These are phyloP conservation scores for Tipula helvola DNA, from an alignment of 2,888 invertebrate genomes.

Conservation along the genomic window DNA sequence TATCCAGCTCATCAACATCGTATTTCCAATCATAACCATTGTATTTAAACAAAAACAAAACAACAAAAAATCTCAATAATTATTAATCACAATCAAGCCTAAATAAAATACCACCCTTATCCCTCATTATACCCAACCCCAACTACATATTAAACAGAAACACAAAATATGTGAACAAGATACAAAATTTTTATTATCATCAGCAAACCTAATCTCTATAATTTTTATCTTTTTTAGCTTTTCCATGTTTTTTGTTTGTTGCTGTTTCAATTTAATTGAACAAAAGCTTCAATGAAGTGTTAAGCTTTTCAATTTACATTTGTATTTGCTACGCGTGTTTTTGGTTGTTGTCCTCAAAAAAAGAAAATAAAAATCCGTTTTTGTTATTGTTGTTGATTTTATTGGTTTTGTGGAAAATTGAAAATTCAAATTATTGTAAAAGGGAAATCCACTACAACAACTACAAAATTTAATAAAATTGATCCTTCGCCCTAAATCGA, in stretches of 20 bases:
- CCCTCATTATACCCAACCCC: background rate
- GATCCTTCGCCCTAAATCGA: too few relatives aligned
- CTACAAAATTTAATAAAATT: too few relatives aligned
- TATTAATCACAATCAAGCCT: background rate
- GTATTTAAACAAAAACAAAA: too few relatives aligned
- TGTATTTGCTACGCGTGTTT: background rate
- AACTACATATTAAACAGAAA: background rate
- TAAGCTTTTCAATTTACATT: background rate
- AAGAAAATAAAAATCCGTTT: background rate
- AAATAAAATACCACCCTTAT: background rate
- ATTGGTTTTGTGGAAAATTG: background rate
- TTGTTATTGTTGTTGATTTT: background rate
- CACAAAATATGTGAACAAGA: background rate
- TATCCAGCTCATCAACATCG: background rate
- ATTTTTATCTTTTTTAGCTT: background rate
- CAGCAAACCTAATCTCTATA: background rate
- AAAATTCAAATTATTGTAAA: background rate
- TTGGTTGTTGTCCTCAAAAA: background rate
- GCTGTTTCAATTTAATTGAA: background rate
- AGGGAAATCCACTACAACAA: too few relatives aligned
- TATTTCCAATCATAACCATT: background rate
- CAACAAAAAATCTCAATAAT: background rate
- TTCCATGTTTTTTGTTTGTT: background rate
- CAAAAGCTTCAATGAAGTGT: background rate
- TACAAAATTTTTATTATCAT: background rate